Conservation (phyloP, 2,113 vertebrate species). For the Callaeas wilsoni region DNA sequence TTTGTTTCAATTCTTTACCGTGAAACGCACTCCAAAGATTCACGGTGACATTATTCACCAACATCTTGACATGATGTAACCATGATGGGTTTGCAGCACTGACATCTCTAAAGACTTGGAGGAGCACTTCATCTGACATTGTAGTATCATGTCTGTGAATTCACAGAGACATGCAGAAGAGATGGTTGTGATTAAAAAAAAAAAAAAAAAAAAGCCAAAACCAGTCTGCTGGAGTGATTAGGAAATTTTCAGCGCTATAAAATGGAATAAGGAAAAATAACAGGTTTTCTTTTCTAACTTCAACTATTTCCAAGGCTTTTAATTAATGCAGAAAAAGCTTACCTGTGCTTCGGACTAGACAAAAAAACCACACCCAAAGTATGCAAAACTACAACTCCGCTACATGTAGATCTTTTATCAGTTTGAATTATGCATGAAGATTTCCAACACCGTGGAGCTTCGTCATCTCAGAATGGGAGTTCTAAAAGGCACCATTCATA, state of each 20-base stretch:
- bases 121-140: slow-evolving; percentile 27
- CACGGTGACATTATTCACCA: background rate
- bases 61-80: slow-evolving; percentile 30
- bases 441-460: background rate
- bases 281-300: background rate
- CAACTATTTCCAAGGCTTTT: background rate
- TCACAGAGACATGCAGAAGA: slow-evolving; percentile 19
- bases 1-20: background rate
- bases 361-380: background rate
- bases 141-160: slow-evolving; percentile 5
- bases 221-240: background rate
- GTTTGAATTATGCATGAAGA: background rate
- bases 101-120: slow-evolving; percentile 18
- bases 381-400: background rate
- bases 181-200: background rate
- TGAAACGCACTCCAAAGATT: background rate
- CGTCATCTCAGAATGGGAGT: background rate
- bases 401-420: background rate
- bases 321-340: background rate
- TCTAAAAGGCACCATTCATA: background rate
- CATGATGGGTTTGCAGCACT: background rate
- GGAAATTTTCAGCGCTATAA: background rate
- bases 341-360: background rate
- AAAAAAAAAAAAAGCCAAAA: background rate
- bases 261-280: background rate